Conservation (phyloP, 1,140 invertebrate species). For the Araneus ventricosus region DNA sequence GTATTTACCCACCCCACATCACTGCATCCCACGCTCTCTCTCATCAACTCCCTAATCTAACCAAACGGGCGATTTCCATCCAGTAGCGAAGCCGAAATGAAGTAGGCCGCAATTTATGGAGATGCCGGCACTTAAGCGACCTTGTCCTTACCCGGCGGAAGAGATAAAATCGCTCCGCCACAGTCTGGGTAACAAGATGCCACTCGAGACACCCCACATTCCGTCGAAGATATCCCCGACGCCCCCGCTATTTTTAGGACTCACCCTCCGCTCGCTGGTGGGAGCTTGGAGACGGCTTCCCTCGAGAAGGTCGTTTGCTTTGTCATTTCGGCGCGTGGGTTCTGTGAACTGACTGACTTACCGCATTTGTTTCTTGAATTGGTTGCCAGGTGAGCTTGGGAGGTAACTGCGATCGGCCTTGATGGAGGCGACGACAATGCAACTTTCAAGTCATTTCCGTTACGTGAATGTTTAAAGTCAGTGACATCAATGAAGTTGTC, state of each 20-base stretch:
- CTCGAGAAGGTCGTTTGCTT: background rate
- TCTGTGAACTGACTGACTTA: background rate
- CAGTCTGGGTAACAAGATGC: conserved; percentile 12
- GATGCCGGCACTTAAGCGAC: background rate
- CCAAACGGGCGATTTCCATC: background rate
- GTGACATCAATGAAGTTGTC: too few species aligned
- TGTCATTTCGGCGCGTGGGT: background rate
- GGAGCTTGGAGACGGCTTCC: background rate
- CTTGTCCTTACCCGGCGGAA: background rate
- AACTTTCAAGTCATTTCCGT: too few species aligned
- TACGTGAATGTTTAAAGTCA: background rate
- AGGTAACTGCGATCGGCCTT: background rate
- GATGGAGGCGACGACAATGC: too few species aligned
- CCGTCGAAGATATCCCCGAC: background rate
- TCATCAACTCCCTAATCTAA: background rate
- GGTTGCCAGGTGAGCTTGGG: background rate
- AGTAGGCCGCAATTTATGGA: background rate
- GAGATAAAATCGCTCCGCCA: conserved; percentile 18
- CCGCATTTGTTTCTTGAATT: background rate
- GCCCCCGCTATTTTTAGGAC: conserved; percentile 4
- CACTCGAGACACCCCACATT: conserved; percentile 26
- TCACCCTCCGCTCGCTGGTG: background rate
- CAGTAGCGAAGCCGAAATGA: background rate
- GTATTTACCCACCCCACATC: background rate
- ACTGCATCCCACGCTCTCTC: background rate